phyloP scores from a whole-genome alignment of 2,113 vertebrate species.

The Uria lomvia region DNA sequence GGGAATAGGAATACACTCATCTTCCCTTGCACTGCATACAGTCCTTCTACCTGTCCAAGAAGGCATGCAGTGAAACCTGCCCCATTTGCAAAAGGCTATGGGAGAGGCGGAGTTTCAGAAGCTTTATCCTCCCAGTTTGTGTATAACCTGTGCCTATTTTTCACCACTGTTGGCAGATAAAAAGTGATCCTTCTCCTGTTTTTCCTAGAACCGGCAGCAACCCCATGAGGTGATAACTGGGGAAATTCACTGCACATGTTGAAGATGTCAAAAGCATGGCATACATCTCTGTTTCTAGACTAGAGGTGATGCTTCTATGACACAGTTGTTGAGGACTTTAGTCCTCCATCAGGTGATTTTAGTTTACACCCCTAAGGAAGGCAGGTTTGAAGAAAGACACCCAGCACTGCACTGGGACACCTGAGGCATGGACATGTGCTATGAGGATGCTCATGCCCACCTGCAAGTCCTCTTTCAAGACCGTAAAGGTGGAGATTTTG shows the following conservation, averaged over 20 bases:
- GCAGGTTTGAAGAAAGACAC: neutral
- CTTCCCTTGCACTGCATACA: neutral
- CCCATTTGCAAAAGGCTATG: neutral
- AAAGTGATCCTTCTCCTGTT: neutral
- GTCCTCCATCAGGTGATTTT: neutral
- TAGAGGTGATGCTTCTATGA: neutral
- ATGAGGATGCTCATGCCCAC: neutral
- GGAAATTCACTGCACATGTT: neutral
- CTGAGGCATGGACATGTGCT: neutral
- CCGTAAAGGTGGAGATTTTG: fast-evolving
- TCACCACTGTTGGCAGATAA: neutral
- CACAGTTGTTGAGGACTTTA: neutral
- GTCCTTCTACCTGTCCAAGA: neutral
- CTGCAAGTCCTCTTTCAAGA: neutral
- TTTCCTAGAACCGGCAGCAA: neutral
- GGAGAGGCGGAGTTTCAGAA: neutral
- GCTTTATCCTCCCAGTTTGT: neutral
- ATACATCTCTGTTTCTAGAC: neutral
- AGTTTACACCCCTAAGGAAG: neutral
- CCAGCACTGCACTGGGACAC: fast-evolving
- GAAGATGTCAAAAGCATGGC: neutral
- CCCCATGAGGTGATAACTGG: neutral
- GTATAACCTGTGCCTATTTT: neutral
- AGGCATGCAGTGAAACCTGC: neutral
- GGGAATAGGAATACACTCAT: neutral